A percentile compares a stretch with the other conserved stretches of the same genome.
Conservation (phyloP, 2,888 invertebrate genomes). For the Stenurella melanura region DNA sequence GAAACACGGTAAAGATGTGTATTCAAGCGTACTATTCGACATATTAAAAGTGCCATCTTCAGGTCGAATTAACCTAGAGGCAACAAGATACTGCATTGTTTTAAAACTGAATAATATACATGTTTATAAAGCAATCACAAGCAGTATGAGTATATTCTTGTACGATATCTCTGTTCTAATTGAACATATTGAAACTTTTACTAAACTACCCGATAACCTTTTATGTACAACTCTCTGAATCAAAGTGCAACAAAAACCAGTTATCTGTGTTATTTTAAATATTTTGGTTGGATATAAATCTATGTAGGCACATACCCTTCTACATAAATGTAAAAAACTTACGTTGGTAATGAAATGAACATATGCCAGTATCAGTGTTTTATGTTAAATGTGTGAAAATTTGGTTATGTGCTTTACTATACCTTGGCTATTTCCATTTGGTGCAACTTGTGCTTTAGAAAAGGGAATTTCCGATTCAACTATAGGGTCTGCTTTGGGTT, state of each 20-base stretch:
- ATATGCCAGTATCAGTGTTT: not conserved
- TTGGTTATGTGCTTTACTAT: conserved; percentile 51
- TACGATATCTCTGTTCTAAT: not conserved
- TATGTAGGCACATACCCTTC: too few species aligned
- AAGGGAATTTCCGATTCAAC: conserved; percentile 69
- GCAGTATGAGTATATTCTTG: too few species aligned
- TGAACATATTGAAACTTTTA: not conserved
- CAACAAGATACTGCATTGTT: too few species aligned
- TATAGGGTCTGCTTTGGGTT: conserved; percentile 72
- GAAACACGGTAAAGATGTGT: too few species aligned
- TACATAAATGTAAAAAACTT: too few species aligned
- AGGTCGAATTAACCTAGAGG: too few species aligned
- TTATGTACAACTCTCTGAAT: not conserved
- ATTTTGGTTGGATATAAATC: not conserved
- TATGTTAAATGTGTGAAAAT: conserved; percentile 11
- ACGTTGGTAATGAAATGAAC: not conserved
- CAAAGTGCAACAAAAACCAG: conserved; percentile 4
- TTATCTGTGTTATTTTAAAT: not conserved
- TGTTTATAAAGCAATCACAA: too few species aligned
- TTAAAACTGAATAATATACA: too few species aligned
- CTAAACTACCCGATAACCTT: not conserved
- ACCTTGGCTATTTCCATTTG: conserved; percentile 67
- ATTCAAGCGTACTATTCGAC: too few species aligned
- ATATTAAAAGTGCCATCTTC: too few species aligned
- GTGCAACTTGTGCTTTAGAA: conserved; percentile 66